Conservation (phyloP, 2,888 invertebrate genomes). For the Ectemnius continuus region DNA sequence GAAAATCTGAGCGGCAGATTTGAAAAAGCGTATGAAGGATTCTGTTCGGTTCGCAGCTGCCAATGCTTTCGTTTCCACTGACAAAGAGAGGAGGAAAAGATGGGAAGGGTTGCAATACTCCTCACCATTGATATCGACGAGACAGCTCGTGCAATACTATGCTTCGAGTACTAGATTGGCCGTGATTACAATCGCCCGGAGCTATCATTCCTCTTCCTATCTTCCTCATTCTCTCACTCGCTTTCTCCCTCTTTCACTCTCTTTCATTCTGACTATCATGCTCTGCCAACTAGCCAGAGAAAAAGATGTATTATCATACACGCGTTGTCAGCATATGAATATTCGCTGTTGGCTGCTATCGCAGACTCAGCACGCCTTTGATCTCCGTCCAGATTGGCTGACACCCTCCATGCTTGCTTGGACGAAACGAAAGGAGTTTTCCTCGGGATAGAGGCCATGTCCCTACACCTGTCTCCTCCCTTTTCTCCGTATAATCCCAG, state of each 20-base stretch:
- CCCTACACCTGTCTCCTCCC: no score
- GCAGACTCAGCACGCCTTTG: not conserved
- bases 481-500: no score
- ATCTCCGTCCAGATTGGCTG: not conserved
- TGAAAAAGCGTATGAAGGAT: no score
- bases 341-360: not conserved
- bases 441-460: not conserved
- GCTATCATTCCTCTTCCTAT: constrained; percentile 28
- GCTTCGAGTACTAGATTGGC: constrained; percentile 39
- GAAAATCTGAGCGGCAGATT: no score
- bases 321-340: not conserved
- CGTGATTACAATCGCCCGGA: constrained; percentile 39
- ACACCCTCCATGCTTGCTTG: not conserved
- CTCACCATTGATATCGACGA: no score
- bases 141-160: not conserved
- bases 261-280: not conserved
- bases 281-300: not conserved
- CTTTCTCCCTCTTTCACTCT: no score
- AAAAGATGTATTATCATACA: constrained; percentile 14
- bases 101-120: not conserved
- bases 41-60: no score
- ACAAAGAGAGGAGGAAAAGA: no score
- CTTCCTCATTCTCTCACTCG: no score
- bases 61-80: no score
- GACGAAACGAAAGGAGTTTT: not conserved